Evolutionary conservation across 2,113 vertebrate genomes (phyloP).

Genomic region (Scomber colias): DNA sequence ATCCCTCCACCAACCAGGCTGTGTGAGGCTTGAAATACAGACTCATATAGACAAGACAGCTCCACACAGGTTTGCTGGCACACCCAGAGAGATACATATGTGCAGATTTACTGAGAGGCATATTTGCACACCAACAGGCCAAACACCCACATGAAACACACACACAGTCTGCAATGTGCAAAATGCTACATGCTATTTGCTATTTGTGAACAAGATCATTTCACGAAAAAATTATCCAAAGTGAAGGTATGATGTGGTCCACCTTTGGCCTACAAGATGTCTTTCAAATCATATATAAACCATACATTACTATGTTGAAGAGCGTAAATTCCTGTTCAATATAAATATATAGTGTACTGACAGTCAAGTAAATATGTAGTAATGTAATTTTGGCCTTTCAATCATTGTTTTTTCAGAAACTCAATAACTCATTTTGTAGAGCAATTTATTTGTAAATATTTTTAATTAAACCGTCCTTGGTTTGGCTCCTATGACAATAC

Average conservation of each 20-base stretch:
- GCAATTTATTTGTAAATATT: slow-evolving; percentile 21
- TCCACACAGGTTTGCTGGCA: slow-evolving; percentile 35
- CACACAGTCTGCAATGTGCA: background rate
- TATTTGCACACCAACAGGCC: slow-evolving; percentile 40
- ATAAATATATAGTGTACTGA: too few species aligned
- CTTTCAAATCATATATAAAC: background rate
- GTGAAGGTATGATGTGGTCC: background rate
- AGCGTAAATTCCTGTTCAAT: too few species aligned
- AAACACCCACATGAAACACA: slow-evolving; percentile 26
- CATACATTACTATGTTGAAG: too few species aligned
- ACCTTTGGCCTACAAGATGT: background rate
- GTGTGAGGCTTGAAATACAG: slow-evolving; percentile 37
- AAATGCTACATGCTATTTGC: background rate
- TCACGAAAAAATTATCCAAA: background rate
- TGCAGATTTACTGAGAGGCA: slow-evolving; percentile 17
- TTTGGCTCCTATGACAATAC: slow-evolving; percentile 16
- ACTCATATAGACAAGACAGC: slow-evolving; percentile 44
- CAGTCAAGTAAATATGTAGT: background rate
- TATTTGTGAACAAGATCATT: background rate
- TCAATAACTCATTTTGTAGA: background rate
- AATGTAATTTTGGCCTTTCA: background rate
- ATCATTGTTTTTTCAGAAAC: background rate
- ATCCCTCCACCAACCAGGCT: slow-evolving; percentile 67
- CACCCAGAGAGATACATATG: slow-evolving; percentile 50
- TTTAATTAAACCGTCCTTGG: slow-evolving; percentile 16